Evolutionary conservation across 1,140 invertebrate species (phyloP).

Genomic region (Aleiodes sp.): DNA sequence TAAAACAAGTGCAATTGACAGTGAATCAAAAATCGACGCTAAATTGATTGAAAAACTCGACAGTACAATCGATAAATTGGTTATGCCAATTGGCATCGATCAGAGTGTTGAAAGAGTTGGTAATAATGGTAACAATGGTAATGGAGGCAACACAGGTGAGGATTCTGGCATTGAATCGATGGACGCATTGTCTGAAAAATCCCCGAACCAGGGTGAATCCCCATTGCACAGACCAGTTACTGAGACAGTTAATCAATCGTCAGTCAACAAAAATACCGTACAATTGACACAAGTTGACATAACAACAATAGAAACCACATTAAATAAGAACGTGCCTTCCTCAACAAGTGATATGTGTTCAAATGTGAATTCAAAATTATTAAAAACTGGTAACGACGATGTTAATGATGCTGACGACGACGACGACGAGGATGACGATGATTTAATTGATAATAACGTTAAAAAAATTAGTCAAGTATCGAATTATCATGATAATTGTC

Average conservation of each 20-base stretch:
- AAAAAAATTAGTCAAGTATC: neutral
- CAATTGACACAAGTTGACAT: conserved; percentile 22
- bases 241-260: conserved; percentile 21
- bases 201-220: conserved; percentile 82
- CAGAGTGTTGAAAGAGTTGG: conserved; percentile 48
- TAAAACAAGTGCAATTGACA: neutral
- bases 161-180: conserved; percentile 93
- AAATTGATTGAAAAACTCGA: neutral
- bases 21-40: neutral
- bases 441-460: neutral
- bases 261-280: neutral
- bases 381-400: conserved; percentile 52
- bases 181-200: conserved; percentile 92
- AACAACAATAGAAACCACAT: conserved; percentile 47
- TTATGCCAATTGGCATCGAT: conserved; percentile 38
- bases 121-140: conserved; percentile 67
- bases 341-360: conserved; percentile 66
- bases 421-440: conserved; percentile 22
- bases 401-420: conserved; percentile 49
- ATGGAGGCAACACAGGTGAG: conserved; percentile 72
- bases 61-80: no score
- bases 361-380: conserved; percentile 58
- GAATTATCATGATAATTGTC: conserved; percentile 51
- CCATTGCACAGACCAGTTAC: conserved; percentile 61
- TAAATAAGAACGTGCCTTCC: conserved; percentile 63